These are phyloP conservation scores for Lasioglossum pauxillum DNA, from an alignment of 2,888 invertebrate species.

Conservation along the genomic window DNA sequence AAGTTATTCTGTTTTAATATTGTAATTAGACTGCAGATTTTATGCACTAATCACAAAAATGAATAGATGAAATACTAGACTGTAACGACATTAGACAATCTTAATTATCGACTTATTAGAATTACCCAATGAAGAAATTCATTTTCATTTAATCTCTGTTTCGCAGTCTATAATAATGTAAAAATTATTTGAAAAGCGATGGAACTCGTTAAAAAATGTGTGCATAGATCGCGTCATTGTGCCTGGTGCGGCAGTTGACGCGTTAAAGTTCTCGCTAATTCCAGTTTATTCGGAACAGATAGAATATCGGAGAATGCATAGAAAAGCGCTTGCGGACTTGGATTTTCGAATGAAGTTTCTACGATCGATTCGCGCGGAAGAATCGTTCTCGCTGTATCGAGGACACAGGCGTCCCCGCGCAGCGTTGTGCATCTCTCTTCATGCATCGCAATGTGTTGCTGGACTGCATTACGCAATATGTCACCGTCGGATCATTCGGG, in stretches of 20 bases:
- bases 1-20: too few relatives aligned
- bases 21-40: too few relatives aligned
- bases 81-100: not conserved
- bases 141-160: not conserved
- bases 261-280: not conserved
- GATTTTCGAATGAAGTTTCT: conserved; percentile 32
- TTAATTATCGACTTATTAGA: not conserved
- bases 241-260: not conserved
- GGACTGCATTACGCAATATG: conserved; percentile 51
- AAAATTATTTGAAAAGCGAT: not conserved
- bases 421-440: conserved; percentile 38
- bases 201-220: too few relatives aligned
- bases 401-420: not conserved
- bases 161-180: not conserved
- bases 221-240: too few relatives aligned
- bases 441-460: conserved; percentile 48
- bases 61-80: not conserved
- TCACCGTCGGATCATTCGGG: conserved; percentile 43
- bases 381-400: conserved; percentile 28
- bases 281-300: not conserved
- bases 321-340: conserved; percentile 15
- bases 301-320: not conserved
- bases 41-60: too few relatives aligned
- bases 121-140: not conserved
- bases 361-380: conserved; percentile 45